Evolutionary conservation across 2,888 invertebrate species (phyloP), one percentile per base, ranked within the genome.

Genomic region (Cremastinae sp.): DNA sequence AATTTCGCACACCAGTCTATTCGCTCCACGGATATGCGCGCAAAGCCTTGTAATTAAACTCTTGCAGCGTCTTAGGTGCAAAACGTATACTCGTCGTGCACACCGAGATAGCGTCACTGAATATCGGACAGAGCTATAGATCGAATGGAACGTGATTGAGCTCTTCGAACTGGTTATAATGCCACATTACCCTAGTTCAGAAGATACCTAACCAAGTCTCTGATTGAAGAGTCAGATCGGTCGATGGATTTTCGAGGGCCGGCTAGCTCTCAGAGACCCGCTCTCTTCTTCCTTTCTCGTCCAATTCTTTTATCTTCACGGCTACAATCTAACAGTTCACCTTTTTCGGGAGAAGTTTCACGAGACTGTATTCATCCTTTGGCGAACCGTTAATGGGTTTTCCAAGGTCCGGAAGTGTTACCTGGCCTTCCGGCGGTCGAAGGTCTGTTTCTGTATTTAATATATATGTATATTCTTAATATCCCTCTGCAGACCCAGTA

Each of bases 11-110:
- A 66, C 68, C 10, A 1, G 12, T 56, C 59, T 76, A 56, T 73
- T 69, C 64, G 68, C 71, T 61, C 53, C 16, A 41, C 70, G 55
- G 65, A 65, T 71, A 58, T 41, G 45, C 59, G 75, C 62, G 62
- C 80, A 83, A 85, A 85, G 84, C 85, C 82, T 82, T 80, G 85
- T 87, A 87, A 87, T 87, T 87, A 87, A 87, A 87, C 85, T 86
- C 83, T 79, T 68, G 66, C 79, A 85, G 83, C 86, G 85, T 89
- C 88, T 89, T 86, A 88, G 86, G 88, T 87, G 88, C 87, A 86
- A 87, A 89, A 87, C 86, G 86, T 86, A 88, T 84, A 87, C 87
- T 84, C 84, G 82, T 84, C 79, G 83, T 84, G 85, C 86, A 85
- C 85, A 83, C 83, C 80, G 65, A 18, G 35, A 12, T 8, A 55